Base-by-base conservation (phyloP, 2,113 vertebrate species). In the Istiophorus platypterus region DNA sequence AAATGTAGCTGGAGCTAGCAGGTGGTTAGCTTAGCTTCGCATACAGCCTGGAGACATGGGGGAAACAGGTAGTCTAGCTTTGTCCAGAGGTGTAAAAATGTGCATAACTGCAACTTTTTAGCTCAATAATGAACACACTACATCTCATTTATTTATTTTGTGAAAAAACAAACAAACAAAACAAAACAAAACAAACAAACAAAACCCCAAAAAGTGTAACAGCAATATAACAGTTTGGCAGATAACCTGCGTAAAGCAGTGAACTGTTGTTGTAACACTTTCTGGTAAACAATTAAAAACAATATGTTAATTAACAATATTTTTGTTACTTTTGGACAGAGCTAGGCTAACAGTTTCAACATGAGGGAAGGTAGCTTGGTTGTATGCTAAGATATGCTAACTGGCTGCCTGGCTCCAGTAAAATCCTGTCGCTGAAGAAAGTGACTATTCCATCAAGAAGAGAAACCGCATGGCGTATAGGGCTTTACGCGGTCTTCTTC, bases 251-350 rank as follows among this genome's bases (percentile, higher is more conserved):
- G 1, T 6, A 39, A 7, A 63, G 59, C 65, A 67, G 42, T 8
- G 24, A 20, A 47, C n/a, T 49, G 24, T 66, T 67, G 65, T 22
- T 47, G 63, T 66, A 45, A 68, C 15, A 49, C 65, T 47, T 66
- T 22, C 5, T 51, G 34, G 45, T 68, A 34, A 51, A 68, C 10
- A 31, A 68, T 51, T 1, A 51, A 68, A 54, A 69, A 37, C 7
- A 31, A 31, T 5, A 51, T n/a, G 6, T 51, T 34, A 20, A 67
- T 49, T 67, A 51, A 29, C 18, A 18, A 34, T 15, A 29, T 14
- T 20, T 34, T 34, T 34, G 31, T 34, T 34, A 34, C 31, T 34
- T 47, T 18, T 24, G 24, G 24, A 27, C 57, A 34, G 31, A 34
- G 31, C 6, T 29, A 34, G 27, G 29, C 29, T 29, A 61, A 10